These are phyloP conservation scores for Empidonax alnorum DNA, from an alignment of 2,113 vertebrate genomes.

Conservation along the genomic window DNA sequence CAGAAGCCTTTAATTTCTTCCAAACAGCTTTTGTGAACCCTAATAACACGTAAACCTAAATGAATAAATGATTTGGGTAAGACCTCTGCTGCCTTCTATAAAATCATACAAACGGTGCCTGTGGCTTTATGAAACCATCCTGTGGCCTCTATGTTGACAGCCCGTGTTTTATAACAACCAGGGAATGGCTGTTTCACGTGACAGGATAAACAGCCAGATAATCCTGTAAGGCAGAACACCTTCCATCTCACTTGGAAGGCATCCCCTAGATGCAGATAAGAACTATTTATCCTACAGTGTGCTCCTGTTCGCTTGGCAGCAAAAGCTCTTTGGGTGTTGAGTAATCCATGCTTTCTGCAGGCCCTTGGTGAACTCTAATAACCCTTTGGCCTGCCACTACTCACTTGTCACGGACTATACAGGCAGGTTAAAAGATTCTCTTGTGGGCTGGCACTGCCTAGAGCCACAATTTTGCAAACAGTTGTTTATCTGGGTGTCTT, in stretches of 20 bases:
- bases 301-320: conserved; percentile 1
- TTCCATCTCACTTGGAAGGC: conserved; percentile 40
- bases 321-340: neutral
- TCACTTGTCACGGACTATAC: neutral
- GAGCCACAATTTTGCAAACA: conserved; percentile 26
- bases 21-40: neutral
- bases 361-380: conserved; percentile 32
- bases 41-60: neutral
- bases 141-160: neutral
- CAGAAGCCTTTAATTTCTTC: neutral
- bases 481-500: conserved; percentile 38
- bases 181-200: neutral
- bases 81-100: neutral
- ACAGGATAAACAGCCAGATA: conserved; percentile 5
- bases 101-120: neutral
- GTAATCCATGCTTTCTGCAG: neutral
- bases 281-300: neutral
- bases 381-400: conserved; percentile 12
- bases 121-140: neutral
- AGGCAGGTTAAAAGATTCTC: conserved; percentile 3
- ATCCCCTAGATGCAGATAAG: conserved; percentile 30
- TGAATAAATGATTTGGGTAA: neutral
- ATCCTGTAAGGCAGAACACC: neutral
- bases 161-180: neutral
- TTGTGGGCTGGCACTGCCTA: conserved; percentile 24